Evolutionary conservation across 2,888 invertebrate genomes (phyloP), one percentile per base, ranked within the genome.

Genomic region (Selenia dentaria): DNA sequence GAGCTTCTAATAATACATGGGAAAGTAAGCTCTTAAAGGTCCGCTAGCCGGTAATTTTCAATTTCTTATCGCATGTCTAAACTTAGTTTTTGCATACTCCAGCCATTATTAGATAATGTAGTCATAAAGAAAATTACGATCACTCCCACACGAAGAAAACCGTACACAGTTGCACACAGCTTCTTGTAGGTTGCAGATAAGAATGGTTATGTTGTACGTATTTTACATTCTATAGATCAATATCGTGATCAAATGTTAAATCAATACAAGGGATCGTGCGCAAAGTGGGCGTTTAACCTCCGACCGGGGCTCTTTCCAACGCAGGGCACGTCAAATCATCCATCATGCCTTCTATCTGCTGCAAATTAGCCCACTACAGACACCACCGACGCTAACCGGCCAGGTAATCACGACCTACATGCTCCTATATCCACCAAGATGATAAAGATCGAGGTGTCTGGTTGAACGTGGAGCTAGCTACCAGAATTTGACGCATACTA

Each of bases 261-360:
- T 88, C 88, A 88, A 88, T 88, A 86, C 74, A 70, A 76, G 79
- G 79, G 77, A 75, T 85, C 85, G 85, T 83, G 85, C 78, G 68
- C 82, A 81, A 85, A 87, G 83, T 87, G 83, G 83, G 83, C 71
- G 84, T 87, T 87, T 88, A 86, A 86, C 87, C 87, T 83, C 61
- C 77, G 80, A 77, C 83, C 74, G 69, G 70, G 77, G 77, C 80
- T 75, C 76, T 76, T 69, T 62, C 66, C 62, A 62, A 70, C 70
- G 70, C 79, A 62, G 68, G 77, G 77, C 79, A 75, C 80, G 82
- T 85, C 83, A 79, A 79, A 64, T 76, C 70, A 83, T 86, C 85
- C 76, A 83, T 87, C 87, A 83, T 71, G 70, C 65, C 72, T 68
- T 75, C 79, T 82, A 84, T 83, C 79, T 80, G 68, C 67, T 36